These are phyloP conservation scores for Strigamia maritima DNA, from an alignment of 2,888 invertebrate species.

Conservation along the genomic window DNA sequence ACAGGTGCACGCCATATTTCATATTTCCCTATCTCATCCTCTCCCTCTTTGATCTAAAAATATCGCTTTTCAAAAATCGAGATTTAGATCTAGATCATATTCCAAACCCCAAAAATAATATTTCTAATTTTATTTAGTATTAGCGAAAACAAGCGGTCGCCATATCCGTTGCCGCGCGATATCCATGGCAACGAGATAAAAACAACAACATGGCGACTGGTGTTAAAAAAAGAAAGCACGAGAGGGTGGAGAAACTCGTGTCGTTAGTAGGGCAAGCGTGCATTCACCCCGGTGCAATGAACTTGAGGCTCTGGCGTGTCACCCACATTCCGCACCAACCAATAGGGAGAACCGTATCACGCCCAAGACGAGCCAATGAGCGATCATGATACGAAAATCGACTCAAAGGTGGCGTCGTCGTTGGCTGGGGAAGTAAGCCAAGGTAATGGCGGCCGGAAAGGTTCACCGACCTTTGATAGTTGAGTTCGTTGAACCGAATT, in stretches of 20 bases:
- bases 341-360: background rate
- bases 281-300: conserved; percentile 38
- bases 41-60: background rate
- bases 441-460: conserved; percentile 41
- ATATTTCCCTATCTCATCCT: background rate
- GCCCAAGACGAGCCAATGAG: background rate
- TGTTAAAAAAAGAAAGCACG: background rate
- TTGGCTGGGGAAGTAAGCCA: conserved; percentile 41
- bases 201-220: conserved; percentile 16
- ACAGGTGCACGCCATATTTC: background rate
- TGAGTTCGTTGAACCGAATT: conserved; percentile 40
- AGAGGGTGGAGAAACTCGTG: conserved; percentile 17
- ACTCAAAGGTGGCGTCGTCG: conserved; percentile 15
- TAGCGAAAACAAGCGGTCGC: background rate
- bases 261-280: conserved; percentile 36
- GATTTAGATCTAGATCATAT: background rate
- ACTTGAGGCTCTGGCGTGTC: conserved; percentile 35
- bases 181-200: background rate
- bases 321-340: conserved; percentile 25
- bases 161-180: background rate
- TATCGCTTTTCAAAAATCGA: background rate
- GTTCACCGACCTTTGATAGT: conserved; percentile 34
- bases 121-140: background rate
- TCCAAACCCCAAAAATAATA: too few relatives aligned
- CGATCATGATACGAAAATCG: background rate